These are phyloP conservation scores for Nasua narica DNA, from an alignment of 2,797 vertebrate species.

Conservation along the genomic window DNA sequence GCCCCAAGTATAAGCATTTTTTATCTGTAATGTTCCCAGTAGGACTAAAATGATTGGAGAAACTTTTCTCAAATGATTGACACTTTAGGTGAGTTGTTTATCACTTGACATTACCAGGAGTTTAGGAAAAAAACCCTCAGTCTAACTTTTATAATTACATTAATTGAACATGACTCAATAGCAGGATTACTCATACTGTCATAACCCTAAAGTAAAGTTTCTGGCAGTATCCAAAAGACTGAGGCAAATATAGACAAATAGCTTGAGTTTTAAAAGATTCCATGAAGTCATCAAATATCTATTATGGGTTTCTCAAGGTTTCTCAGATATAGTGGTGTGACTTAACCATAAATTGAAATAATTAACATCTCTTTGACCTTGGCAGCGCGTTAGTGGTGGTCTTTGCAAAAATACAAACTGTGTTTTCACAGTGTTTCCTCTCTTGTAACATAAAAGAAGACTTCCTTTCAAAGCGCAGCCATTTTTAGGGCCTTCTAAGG, in stretches of 20 bases:
- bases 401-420: conserved; percentile 65
- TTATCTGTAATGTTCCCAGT: neutral
- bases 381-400: conserved; percentile 45
- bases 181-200: conserved; percentile 1
- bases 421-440: conserved; percentile 30
- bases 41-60: conserved; percentile 29
- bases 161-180: conserved; percentile 31
- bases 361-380: conserved; percentile 52
- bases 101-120: neutral
- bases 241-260: neutral
- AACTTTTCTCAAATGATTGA: neutral
- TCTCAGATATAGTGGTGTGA: conserved; percentile 20
- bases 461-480: conserved; percentile 37
- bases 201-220: conserved; percentile 29
- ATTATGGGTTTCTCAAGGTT: conserved; percentile 19
- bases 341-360: conserved; percentile 47
- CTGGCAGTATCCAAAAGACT: neutral
- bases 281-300: conserved; percentile 34
- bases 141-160: conserved; percentile 31
- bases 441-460: conserved; percentile 33
- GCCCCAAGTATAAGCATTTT: neutral
- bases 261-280: neutral
- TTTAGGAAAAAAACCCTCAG: neutral
- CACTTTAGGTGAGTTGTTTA: conserved; percentile 11
- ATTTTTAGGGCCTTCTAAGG: neutral